Percentiles rank a stretch among this genome's conserved stretches.
These are phyloP conservation scores for Chiloscyllium punctatum DNA, from an alignment of 2,797 vertebrate genomes.

Conservation along the genomic window DNA sequence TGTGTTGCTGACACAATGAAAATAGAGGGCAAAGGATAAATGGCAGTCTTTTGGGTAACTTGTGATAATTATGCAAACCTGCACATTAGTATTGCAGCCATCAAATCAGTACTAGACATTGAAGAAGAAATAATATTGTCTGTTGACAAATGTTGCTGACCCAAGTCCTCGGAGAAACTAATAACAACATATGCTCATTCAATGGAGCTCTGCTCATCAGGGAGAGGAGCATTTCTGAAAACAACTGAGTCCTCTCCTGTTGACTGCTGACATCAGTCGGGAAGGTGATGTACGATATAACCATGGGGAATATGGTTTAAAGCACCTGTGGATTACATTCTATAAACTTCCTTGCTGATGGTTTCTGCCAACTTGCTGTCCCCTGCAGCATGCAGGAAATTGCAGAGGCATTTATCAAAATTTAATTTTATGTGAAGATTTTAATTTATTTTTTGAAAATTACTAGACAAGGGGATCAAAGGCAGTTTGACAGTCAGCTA, in stretches of 20 bases:
- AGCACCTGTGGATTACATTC: neutral
- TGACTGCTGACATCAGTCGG: neutral
- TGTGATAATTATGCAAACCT: neutral
- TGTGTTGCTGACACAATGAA: too few relatives aligned
- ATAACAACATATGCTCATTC: neutral
- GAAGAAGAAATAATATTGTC: neutral
- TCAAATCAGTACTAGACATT: neutral
- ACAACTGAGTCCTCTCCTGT: neutral
- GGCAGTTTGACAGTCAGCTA: neutral
- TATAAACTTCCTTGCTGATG: neutral
- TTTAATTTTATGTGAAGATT: neutral
- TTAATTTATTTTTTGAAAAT: neutral
- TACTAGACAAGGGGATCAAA: neutral
- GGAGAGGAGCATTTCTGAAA: neutral
- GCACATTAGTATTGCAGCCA: neutral
- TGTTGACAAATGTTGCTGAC: neutral
- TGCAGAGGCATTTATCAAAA: neutral
- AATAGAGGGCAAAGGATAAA: too few relatives aligned
- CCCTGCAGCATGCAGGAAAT: too few relatives aligned
- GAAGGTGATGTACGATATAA: neutral
- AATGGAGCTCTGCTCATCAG: neutral
- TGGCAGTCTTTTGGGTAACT: neutral
- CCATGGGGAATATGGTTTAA: neutral
- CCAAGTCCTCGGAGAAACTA: too few relatives aligned
- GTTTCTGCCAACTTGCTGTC: neutral